phyloP scores from a whole-genome alignment of 1,140 invertebrate genomes.

The Galleria mellonella region DNA sequence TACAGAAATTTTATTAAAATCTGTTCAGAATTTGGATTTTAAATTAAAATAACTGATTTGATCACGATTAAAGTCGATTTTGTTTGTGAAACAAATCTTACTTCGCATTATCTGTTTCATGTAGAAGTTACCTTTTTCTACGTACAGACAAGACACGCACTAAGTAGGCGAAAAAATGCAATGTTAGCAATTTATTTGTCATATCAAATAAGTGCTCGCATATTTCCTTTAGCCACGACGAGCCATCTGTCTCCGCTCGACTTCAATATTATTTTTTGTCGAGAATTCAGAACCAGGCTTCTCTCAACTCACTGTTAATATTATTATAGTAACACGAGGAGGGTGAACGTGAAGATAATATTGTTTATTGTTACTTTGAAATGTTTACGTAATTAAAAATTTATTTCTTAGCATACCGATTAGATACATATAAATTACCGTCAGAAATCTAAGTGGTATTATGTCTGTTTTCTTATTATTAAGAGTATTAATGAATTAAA shows the following conservation, averaged over 20 bases:
- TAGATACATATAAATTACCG: too few relatives aligned
- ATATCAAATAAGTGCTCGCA: constrained; percentile 3
- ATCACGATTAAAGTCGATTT: too few relatives aligned
- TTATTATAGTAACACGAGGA: constrained; percentile 4
- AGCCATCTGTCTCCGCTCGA: constrained; percentile 4
- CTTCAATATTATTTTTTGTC: constrained; percentile 10
- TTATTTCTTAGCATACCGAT: too few relatives aligned
- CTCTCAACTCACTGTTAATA: constrained; percentile 8
- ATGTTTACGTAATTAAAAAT: background rate
- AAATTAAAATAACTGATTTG: too few relatives aligned
- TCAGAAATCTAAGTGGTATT: too few relatives aligned
- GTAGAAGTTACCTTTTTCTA: background rate
- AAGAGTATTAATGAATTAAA: too few relatives aligned
- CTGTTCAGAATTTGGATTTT: too few relatives aligned
- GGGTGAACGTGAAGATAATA: background rate
- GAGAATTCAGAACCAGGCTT: constrained; percentile 1
- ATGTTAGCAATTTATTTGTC: constrained; percentile 2
- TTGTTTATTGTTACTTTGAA: too few relatives aligned
- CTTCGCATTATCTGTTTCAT: too few relatives aligned
- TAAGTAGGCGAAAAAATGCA: background rate
- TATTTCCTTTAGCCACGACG: background rate
- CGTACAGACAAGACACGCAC: background rate
- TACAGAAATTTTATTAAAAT: too few relatives aligned
- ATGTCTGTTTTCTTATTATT: too few relatives aligned
- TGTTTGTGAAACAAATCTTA: too few relatives aligned